These are phyloP conservation scores for Pomacea maculata DNA, from an alignment of 1,140 invertebrate genomes.

Conservation along the genomic window DNA sequence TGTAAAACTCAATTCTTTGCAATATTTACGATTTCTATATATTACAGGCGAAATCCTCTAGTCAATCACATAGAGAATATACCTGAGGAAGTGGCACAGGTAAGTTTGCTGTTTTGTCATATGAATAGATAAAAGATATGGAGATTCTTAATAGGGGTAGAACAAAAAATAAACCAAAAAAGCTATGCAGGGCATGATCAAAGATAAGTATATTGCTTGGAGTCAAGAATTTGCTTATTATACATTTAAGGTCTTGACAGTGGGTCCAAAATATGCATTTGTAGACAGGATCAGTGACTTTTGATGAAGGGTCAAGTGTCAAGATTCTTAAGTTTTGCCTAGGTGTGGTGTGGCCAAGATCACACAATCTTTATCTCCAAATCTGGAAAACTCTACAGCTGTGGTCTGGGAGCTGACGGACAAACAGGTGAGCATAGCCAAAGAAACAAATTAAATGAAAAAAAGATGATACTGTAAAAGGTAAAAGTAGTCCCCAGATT, in stretches of 20 bases:
- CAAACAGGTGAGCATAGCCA: slow-evolving; percentile 80
- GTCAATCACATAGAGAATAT: slow-evolving; percentile 44
- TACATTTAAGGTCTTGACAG: not conserved
- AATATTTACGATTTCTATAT: too few relatives aligned
- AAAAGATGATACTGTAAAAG: not conserved
- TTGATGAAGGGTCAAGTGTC: too few relatives aligned
- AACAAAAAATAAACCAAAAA: not conserved
- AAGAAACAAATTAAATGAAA: not conserved
- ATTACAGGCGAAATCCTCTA: slow-evolving; percentile 38
- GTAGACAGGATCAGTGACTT: too few relatives aligned
- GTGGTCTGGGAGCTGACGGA: slow-evolving; percentile 94
- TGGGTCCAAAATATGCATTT: not conserved
- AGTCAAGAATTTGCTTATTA: not conserved
- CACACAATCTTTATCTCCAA: slow-evolving; percentile 83
- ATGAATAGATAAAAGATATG: not conserved
- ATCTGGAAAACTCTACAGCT: slow-evolving; percentile 83
- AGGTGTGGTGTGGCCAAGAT: slow-evolving; percentile 89
- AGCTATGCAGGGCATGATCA: not conserved
- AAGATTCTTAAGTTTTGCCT: slow-evolving; percentile 25
- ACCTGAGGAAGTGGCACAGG: slow-evolving; percentile 46
- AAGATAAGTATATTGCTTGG: not conserved
- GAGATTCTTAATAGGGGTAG: not conserved
- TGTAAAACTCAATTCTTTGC: too few relatives aligned
- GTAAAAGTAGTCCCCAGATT: not conserved
- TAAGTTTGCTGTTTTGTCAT: slow-evolving; percentile 11